These are phyloP conservation scores for Parazoanthus atlanticus DNA, from an alignment of 92 coral and sea anemone species.

Conservation along the genomic window DNA sequence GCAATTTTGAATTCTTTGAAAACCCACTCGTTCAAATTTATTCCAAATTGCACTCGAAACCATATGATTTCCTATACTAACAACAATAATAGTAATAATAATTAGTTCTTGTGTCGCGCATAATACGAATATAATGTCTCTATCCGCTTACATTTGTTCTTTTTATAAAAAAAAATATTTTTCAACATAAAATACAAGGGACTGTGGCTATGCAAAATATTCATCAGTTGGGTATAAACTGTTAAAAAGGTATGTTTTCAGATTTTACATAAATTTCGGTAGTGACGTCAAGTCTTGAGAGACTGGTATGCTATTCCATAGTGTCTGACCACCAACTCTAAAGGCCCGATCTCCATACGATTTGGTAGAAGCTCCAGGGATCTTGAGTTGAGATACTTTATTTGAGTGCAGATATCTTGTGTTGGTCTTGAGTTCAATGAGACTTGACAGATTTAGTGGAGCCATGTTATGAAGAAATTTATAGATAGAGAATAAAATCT, in stretches of 20 bases:
- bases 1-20: no score
- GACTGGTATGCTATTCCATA: not conserved
- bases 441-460: not conserved
- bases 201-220: no score
- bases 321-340: not conserved
- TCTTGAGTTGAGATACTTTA: not conserved
- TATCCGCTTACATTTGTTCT: no score
- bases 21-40: no score
- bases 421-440: constrained; percentile 1
- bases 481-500: constrained; percentile 6
- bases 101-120: no score
- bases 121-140: no score
- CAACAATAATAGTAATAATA: no score
- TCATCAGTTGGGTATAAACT: no score
- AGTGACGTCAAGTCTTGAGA: not conserved
- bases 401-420: not conserved
- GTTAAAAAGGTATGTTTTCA: not conserved
- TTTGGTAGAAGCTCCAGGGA: not conserved
- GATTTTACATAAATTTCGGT: not conserved
- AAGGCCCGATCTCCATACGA: not conserved
- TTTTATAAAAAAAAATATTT: no score
- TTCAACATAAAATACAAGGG: no score
- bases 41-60: no score
- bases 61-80: no score
- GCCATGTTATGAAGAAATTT: constrained; percentile 15